A percentile compares a stretch with the other conserved stretches of the same genome.
Conservation (phyloP, 2,113 vertebrate species). For the Microtus ochrogaster region DNA sequence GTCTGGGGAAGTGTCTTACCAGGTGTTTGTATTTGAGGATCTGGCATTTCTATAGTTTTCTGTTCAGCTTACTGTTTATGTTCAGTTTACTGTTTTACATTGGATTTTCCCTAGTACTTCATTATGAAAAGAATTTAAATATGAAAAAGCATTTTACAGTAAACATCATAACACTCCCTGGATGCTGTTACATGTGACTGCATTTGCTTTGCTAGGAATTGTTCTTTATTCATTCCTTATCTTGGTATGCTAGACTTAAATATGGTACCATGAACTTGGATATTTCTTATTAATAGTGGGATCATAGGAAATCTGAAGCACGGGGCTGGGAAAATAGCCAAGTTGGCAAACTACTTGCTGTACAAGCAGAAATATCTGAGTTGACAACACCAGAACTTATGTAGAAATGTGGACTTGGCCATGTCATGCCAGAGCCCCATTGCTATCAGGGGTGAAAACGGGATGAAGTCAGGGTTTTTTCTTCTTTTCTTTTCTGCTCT, state of each 20-base stretch:
- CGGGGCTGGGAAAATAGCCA: not conserved
- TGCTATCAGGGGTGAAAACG: not conserved
- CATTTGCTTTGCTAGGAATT: not conserved
- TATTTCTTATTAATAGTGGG: not conserved
- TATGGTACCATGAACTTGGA: not conserved
- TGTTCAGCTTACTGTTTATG: slow-evolving; percentile 11
- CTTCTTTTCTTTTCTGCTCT: no score
- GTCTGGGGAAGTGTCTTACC: slow-evolving; percentile 15
- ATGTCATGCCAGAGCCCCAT: not conserved
- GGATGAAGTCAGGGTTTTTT: not conserved
- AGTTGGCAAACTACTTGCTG: not conserved
- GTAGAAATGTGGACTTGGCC: not conserved
- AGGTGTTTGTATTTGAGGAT: slow-evolving; percentile 46
- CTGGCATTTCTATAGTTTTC: slow-evolving; percentile 25
- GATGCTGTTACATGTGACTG: not conserved
- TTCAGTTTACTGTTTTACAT: not conserved
- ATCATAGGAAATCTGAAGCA: not conserved
- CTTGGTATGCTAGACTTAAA: not conserved
- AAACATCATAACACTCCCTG: not conserved
- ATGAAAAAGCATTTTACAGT: not conserved
- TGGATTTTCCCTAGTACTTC: not conserved
- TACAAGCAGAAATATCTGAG: not conserved
- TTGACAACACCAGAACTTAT: not conserved
- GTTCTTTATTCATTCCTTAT: not conserved
- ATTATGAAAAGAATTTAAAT: not conserved